Conservation (phyloP, 2,113 vertebrate species). For the Pica pica region DNA sequence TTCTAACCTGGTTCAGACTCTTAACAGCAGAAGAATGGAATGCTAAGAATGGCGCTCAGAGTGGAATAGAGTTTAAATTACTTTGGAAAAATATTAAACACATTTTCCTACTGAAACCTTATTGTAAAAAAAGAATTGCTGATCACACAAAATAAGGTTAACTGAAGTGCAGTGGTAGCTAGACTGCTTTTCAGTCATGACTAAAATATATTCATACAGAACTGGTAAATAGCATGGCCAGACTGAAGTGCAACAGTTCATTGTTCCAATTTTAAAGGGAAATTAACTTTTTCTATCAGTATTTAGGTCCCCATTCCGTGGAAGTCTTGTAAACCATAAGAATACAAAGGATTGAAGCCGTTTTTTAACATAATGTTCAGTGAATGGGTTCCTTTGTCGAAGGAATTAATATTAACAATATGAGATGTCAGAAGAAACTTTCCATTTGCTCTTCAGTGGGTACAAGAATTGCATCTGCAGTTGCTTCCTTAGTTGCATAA, state of each 20-base stretch:
- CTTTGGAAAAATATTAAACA: not conserved
- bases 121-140: not conserved
- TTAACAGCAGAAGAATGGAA: not conserved
- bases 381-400: not conserved
- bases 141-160: not conserved
- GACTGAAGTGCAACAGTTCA: not conserved
- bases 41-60: not conserved
- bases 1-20: not conserved
- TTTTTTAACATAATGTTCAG: not conserved
- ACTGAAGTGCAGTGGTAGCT: not conserved
- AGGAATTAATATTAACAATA: not conserved
- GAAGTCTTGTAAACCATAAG: not conserved
- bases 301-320: not conserved
- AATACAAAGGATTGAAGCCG: not conserved
- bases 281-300: not conserved
- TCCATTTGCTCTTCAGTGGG: not conserved
- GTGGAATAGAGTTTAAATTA: not conserved
- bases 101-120: not conserved
- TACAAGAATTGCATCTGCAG: not conserved
- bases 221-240: not conserved
- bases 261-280: not conserved
- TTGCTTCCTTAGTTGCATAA: not conserved
- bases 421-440: not conserved
- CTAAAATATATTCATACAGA: not conserved
- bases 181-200: not conserved